Percentiles rank a stretch among this genome's conserved stretches.
These are phyloP conservation scores for Eumerus sabulonum DNA, from an alignment of 2,888 invertebrate genomes.

Conservation along the genomic window DNA sequence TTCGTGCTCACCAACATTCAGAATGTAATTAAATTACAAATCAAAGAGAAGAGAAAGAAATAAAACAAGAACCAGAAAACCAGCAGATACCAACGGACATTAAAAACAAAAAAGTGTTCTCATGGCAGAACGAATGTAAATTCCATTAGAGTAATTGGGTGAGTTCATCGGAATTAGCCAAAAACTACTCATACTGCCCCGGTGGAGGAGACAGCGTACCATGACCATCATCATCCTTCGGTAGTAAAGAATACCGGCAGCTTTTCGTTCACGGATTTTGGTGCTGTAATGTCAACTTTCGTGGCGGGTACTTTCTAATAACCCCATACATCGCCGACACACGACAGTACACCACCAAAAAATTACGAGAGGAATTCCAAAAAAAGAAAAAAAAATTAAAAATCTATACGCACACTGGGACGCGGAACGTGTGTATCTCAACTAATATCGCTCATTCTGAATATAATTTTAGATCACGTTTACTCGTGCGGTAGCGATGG, in stretches of 20 bases:
- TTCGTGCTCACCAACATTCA: conserved; percentile 18
- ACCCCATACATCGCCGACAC: not conserved
- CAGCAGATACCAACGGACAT: not conserved
- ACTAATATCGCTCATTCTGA: conserved; percentile 21
- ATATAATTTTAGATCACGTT: conserved; percentile 43
- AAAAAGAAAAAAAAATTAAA: not conserved
- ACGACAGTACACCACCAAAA: no score
- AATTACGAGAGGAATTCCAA: not conserved
- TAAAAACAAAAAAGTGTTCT: conserved; percentile 13
- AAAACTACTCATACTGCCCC: not conserved
- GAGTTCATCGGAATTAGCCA: conserved; percentile 42
- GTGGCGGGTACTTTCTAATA: conserved; percentile 36
- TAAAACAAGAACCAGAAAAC: no score
- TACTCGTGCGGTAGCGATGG: not conserved
- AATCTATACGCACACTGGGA: conserved; percentile 2
- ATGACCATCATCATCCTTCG: no score
- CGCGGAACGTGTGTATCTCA: not conserved
- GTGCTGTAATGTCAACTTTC: conserved; percentile 22
- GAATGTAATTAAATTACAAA: conserved; percentile 29
- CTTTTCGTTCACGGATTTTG: not conserved
- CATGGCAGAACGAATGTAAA: conserved; percentile 16
- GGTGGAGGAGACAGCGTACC: no score
- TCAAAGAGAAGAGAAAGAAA: not conserved
- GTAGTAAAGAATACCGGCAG: no score
- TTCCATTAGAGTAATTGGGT: conserved; percentile 36